These are phyloP conservation scores for Anoncus sp. DNA, from an alignment of 2,888 invertebrate species.

Conservation along the genomic window DNA sequence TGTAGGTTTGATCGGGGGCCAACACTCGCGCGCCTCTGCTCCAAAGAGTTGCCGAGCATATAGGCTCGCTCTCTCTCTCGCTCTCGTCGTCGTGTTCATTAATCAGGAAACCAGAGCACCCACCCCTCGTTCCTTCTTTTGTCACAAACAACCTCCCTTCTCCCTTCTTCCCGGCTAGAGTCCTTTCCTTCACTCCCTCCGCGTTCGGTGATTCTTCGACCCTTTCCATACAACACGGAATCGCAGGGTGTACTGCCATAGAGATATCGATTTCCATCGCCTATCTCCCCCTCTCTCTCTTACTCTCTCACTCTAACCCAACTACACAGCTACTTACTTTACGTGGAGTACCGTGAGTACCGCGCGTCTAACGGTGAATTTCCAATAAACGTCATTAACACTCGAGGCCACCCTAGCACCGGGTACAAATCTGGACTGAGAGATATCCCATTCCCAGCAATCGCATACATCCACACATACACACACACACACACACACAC, in stretches of 20 bases:
- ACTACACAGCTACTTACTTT: conserved; percentile 72
- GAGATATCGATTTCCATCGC: conserved; percentile 76
- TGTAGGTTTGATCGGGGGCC: not conserved
- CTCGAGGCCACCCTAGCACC: conserved; percentile 43
- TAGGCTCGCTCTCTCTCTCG: too few species aligned
- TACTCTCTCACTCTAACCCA: conserved; percentile 12
- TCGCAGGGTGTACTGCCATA: conserved; percentile 71
- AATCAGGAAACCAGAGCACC: conserved; percentile 74
- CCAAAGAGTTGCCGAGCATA: conserved; percentile 59
- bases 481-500: too few species aligned
- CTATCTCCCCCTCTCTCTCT: conserved; percentile 39
- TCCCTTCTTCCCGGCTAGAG: conserved; percentile 66
- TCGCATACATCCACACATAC: too few species aligned
- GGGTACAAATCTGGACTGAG: conserved; percentile 49
- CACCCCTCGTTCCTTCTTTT: conserved; percentile 52
- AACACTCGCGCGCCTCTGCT: conserved; percentile 10
- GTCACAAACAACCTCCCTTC: conserved; percentile 43
- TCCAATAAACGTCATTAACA: conserved; percentile 67
- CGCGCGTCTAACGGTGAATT: conserved; percentile 62
- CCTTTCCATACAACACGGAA: conserved; percentile 56
- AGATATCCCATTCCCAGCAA: conserved; percentile 32
- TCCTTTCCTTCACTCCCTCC: conserved; percentile 47
- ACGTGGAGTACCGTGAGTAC: conserved; percentile 66
- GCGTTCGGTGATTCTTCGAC: conserved; percentile 37
- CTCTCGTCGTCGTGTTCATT: conserved; percentile 74